Evolutionary conservation across 2,888 invertebrate species (phyloP).

Genomic region (Lacanobia oleracea): DNA sequence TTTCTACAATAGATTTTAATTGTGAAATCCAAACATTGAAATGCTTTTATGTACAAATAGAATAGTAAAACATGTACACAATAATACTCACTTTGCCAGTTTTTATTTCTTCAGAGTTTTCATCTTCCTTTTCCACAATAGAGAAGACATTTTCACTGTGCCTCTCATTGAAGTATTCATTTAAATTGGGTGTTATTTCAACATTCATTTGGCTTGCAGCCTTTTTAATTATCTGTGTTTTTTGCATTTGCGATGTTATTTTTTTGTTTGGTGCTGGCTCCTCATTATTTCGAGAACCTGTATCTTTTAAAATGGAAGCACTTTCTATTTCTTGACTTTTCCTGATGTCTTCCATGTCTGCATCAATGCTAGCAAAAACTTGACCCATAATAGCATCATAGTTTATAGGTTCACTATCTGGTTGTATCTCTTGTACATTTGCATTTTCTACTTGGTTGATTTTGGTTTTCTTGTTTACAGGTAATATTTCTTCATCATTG

Average conservation of each 20-base stretch:
- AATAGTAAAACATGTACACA: neutral
- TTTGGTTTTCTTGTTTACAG: conserved; percentile 78
- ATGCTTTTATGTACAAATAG: neutral
- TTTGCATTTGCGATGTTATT: conserved; percentile 50
- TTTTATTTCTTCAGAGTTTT: conserved; percentile 56
- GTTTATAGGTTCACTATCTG: conserved; percentile 79
- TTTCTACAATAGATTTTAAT: neutral
- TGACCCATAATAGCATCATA: conserved; percentile 83
- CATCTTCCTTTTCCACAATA: conserved; percentile 75
- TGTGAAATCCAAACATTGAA: neutral
- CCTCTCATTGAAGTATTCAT: conserved; percentile 69
- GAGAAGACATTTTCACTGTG: conserved; percentile 86
- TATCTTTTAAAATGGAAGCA: conserved; percentile 35
- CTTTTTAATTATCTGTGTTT: conserved; percentile 58
- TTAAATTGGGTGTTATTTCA: conserved; percentile 50
- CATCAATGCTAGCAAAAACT: conserved; percentile 85
- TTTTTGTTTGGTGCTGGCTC: conserved; percentile 27
- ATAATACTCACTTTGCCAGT: conserved; percentile 68
- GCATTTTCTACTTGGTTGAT: conserved; percentile 46
- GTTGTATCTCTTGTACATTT: conserved; percentile 47
- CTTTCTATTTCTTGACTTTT: conserved; percentile 67
- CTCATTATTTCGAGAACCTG: conserved; percentile 26
- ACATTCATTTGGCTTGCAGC: conserved; percentile 31
- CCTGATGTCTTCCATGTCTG: conserved; percentile 77
- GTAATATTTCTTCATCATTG: conserved; percentile 62